Conservation (phyloP, 2,797 vertebrate genomes). For the Cyprinodon diabolis region DNA sequence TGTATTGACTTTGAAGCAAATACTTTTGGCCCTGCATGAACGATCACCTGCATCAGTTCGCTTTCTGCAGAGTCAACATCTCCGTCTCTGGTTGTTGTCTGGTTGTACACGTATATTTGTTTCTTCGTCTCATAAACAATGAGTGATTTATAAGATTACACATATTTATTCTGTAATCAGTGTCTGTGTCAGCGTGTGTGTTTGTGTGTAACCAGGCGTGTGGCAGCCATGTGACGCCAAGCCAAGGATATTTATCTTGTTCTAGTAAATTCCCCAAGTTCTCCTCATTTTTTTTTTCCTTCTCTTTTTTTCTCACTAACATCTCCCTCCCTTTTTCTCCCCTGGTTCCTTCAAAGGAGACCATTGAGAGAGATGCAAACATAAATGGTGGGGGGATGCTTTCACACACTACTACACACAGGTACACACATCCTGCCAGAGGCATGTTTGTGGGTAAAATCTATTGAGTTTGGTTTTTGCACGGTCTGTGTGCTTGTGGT, state of each 20-base stretch:
- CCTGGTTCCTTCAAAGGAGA: slow-evolving; percentile 71
- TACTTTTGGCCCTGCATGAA: slow-evolving; percentile 44
- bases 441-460: slow-evolving; percentile 48
- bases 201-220: slow-evolving; percentile 36
- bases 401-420: slow-evolving; percentile 28
- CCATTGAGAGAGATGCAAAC: slow-evolving; percentile 82
- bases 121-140: slow-evolving; percentile 66
- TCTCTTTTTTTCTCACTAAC: slow-evolving; percentile 32
- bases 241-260: slow-evolving; percentile 79
- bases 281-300: slow-evolving; percentile 46
- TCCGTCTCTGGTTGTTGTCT: slow-evolving; percentile 36
- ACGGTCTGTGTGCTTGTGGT: slow-evolving; percentile 6
- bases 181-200: slow-evolving; percentile 26
- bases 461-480: slow-evolving; percentile 45
- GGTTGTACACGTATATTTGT: slow-evolving; percentile 15
- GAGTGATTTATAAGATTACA: slow-evolving; percentile 76
- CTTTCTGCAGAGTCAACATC: slow-evolving; percentile 74
- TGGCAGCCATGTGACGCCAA: slow-evolving; percentile 63
- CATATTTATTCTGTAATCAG: slow-evolving; percentile 78
- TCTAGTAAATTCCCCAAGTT: slow-evolving; percentile 76
- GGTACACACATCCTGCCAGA: slow-evolving; percentile 36
- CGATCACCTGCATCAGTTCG: slow-evolving; percentile 62
- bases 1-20: slow-evolving; percentile 6
- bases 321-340: slow-evolving; percentile 16
- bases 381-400: slow-evolving; percentile 55